A percentile compares a stretch with the other conserved stretches of the same genome.
Conservation (phyloP, 2,113 vertebrate species). For the Cololabis saira region DNA sequence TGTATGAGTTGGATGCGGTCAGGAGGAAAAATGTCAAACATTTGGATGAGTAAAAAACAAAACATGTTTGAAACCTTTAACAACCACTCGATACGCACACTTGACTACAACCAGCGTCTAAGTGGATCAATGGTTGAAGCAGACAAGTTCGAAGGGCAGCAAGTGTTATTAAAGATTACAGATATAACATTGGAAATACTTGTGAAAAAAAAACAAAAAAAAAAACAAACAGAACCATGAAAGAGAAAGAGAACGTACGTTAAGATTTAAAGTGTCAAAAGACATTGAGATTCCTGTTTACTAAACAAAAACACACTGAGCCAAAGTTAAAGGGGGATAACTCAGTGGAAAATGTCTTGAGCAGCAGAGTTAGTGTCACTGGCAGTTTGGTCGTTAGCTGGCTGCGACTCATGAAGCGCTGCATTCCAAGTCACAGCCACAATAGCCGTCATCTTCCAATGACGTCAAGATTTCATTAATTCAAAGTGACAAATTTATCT, state of each 20-base stretch:
- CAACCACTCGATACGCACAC: slow-evolving; percentile 1
- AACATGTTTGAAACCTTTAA: neutral
- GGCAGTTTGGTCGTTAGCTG: slow-evolving; percentile 59
- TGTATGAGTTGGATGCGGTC: slow-evolving; percentile 33
- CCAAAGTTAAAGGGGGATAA: slow-evolving; percentile 39
- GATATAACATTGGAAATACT: slow-evolving; percentile 18
- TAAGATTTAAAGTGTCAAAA: slow-evolving; percentile 20
- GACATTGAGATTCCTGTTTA: slow-evolving; percentile 40
- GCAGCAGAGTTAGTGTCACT: slow-evolving; percentile 71
- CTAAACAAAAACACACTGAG: slow-evolving; percentile 16
- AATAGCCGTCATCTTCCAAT: slow-evolving; percentile 53
- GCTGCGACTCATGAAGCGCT: slow-evolving; percentile 48
- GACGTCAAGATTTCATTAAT: slow-evolving; percentile 24
- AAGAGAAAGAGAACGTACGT: neutral
- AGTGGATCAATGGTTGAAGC: slow-evolving; percentile 21
- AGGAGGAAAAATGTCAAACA: slow-evolving; percentile 14
- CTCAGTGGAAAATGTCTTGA: slow-evolving; percentile 43
- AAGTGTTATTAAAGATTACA: slow-evolving; percentile 11
- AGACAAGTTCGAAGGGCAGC: slow-evolving; percentile 8
- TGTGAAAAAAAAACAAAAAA: neutral
- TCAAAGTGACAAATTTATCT: slow-evolving; percentile 34
- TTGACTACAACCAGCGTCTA: neutral
- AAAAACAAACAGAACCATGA: neutral
- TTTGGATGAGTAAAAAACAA: neutral
- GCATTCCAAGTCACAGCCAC: slow-evolving; percentile 54